Evolutionary conservation across 2,113 vertebrate genomes (phyloP), one percentile per base, ranked within the genome.

Genomic region (Strix uralensis): DNA sequence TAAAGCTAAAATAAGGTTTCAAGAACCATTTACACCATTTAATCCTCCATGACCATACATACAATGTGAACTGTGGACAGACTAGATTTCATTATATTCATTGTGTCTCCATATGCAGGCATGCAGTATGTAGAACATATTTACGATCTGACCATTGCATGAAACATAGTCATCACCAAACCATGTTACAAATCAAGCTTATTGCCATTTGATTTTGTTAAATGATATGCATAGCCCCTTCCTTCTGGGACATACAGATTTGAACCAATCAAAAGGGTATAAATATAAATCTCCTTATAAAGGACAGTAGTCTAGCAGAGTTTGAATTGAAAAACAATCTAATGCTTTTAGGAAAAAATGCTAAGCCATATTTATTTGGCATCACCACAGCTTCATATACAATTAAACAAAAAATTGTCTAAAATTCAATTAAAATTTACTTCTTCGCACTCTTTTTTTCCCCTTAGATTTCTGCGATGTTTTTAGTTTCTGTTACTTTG

Each of bases 1-100:
- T 59, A 42, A 51, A 55, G 52, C 40, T 65, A 42, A 72, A 22
- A 54, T 11, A 62, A 42, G 23, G 6, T 22, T 44, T 44, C 27
- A 62, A 22, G 21, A 69, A 27, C 42, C 1, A 1, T 36, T 70
- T 40, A 63, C 0, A 0, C 27, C 8, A 3, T 58, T 58, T 75
- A 70, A 38, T 75, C 10, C 25, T 65, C 49, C 10, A 3, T 63
- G 57, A 40, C 49, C 6, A 9, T 49, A 38, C 16, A 10, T 5
- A 30, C 4, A 47, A 2, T 6, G 40, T 44, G 22, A 74, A 20
- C 42, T 46, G 16, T 46, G 66, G 30, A 21, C 38, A 46, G 29
- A 29, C 5, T 11, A 69, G 7, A 18, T 42, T 67, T 69, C 27
- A 18, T 12, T 34, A 6, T 7, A 30, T 34, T 71, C 1, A 4